Percentiles rank a stretch among this genome's conserved stretches.
Conservation (phyloP, 2,888 invertebrate species). For the Mylabris sibirica region DNA sequence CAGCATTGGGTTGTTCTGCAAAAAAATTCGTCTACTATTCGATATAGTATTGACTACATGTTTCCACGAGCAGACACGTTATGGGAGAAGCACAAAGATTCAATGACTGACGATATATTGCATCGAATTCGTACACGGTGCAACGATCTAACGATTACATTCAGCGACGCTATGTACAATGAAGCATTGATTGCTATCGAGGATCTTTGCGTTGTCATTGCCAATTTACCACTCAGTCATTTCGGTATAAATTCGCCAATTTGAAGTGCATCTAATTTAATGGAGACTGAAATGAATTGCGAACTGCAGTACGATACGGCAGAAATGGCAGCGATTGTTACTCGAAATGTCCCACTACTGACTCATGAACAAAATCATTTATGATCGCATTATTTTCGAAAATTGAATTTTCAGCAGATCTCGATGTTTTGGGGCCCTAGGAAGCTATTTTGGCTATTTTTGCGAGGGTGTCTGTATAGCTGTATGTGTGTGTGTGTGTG, state of each 20-base stretch:
- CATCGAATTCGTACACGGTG: conserved; percentile 42
- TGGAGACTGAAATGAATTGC: conserved; percentile 37
- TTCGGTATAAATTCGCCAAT: conserved; percentile 48
- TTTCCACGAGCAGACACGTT: conserved; percentile 38
- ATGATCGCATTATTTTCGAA: conserved; percentile 25
- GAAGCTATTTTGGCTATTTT: no score
- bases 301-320: conserved; percentile 20
- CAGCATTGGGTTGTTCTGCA: conserved; percentile 27
- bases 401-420: no score
- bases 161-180: conserved; percentile 29
- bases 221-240: conserved; percentile 39
- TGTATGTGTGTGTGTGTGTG: no score
- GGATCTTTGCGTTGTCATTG: conserved; percentile 33
- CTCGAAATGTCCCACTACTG: conserved; percentile 40
- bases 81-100: conserved; percentile 44
- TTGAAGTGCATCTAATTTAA: conserved; percentile 33
- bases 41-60: conserved; percentile 41
- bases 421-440: no score
- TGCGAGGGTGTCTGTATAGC: no score
- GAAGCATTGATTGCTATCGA: conserved; percentile 35
- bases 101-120: conserved; percentile 43
- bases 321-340: conserved; percentile 31
- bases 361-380: conserved; percentile 42
- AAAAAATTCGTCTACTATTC: conserved; percentile 41
- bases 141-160: conserved; percentile 31